Evolutionary conservation across 2,113 vertebrate species (phyloP), one percentile per base, ranked within the genome.

Genomic region (Rafetus swinhoei): DNA sequence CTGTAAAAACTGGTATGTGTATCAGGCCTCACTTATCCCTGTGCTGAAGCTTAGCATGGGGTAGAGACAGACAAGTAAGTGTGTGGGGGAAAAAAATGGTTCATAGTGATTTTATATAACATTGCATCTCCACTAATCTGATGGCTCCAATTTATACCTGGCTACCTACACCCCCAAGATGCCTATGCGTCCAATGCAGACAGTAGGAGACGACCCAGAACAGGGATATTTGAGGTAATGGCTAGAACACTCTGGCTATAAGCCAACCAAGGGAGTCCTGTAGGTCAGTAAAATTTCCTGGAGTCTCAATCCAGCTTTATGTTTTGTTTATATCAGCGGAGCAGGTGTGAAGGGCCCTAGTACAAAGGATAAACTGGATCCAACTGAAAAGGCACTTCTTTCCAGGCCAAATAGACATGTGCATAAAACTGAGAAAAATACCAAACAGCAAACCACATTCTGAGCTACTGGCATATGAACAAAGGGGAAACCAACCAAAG

Each of bases 41-140:
- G 35, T 74, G 19, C 35, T 6, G 18, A 74, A 74, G 19, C 35
- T 45, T 74, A 45, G 35, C 35, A 16, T 22, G 21, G 72, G 72
- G 21, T 45, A 76, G 39, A 76, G 21, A 25, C 39, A 22, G 19
- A 39, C 11, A 74, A 10, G 15, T 74, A 74, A 9, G 4, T 74
- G n/a, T 74, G 9, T 39, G 8, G 19, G 9, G 5, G 69, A 22
- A 65, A 35, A 35, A 21, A 9, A 18, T 21, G 35, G 10, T 39
- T 9, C n/a, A 22, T 22, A 35, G 35, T 74, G 69, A 35, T 72
- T 0, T 0, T 27, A 85, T 65, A 65, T 12, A 65, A 16, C 29
- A 13, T 32, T 65, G 60, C 60, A 65, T 65, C 60, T 65, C 60
- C 29, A 65, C 60, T 65, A 65, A 65, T 29, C 62, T 32, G 29